Conservation (phyloP, 2,797 vertebrate genomes). For the Rhinoraja longicauda region DNA sequence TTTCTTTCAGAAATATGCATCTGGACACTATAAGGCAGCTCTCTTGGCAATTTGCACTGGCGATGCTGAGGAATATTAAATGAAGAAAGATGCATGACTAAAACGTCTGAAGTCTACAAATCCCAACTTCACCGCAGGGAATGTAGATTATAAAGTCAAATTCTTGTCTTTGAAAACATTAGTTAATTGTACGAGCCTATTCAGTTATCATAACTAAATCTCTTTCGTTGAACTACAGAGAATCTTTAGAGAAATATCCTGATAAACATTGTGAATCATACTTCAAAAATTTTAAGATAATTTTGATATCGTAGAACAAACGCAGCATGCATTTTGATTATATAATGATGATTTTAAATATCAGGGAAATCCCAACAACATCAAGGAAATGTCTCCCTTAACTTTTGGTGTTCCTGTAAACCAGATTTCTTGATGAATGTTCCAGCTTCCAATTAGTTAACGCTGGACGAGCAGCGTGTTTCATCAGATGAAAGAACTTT, state of each 20-base stretch:
- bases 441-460: background rate
- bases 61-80: conserved; percentile 58
- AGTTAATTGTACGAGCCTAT: background rate
- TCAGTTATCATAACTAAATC: background rate
- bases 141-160: background rate
- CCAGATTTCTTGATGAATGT: background rate
- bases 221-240: background rate
- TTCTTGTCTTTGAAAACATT: background rate
- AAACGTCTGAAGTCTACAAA: background rate
- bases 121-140: background rate
- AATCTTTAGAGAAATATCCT: background rate
- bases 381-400: background rate
- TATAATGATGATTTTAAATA: background rate
- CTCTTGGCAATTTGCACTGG: conserved; percentile 62
- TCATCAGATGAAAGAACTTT: background rate
- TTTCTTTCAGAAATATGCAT: conserved; percentile 57
- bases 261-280: background rate
- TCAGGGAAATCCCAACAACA: background rate
- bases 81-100: conserved; percentile 32
- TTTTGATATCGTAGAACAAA: background rate
- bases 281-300: background rate
- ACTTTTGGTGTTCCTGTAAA: background rate
- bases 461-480: background rate
- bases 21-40: conserved; percentile 63
- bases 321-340: background rate